These are phyloP conservation scores for Petrocephalus sullivani DNA, from an alignment of 2,797 vertebrate species.

Conservation along the genomic window DNA sequence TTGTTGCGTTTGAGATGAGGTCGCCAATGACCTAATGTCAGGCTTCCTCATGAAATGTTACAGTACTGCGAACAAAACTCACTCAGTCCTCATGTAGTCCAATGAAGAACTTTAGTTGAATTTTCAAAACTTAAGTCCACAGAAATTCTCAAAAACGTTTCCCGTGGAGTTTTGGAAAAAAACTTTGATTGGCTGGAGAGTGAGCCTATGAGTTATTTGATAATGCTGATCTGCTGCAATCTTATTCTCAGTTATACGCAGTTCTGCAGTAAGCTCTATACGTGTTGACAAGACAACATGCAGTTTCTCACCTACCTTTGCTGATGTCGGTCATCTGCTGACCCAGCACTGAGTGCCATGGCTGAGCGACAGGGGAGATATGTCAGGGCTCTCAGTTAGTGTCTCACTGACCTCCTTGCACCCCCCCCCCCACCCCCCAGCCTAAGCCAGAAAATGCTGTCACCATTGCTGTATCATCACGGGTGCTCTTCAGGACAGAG, in stretches of 20 bases:
- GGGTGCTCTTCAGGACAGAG: constrained; percentile 90
- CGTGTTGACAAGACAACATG: neutral
- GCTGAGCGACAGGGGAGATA: neutral
- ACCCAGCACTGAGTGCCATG: neutral
- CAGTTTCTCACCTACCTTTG: neutral
- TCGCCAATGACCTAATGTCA: neutral
- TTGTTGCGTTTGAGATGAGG: neutral
- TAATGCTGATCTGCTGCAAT: neutral
- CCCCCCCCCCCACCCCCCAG: constrained; percentile 48
- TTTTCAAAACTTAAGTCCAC: neutral
- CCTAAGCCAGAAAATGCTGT: constrained; percentile 90
- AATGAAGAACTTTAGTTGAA: neutral
- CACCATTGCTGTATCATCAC: constrained; percentile 86
- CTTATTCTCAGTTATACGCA: neutral
- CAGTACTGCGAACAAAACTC: neutral
- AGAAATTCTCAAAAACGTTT: neutral
- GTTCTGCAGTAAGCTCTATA: neutral
- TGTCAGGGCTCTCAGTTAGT: neutral
- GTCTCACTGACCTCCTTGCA: neutral
- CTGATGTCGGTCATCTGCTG: neutral
- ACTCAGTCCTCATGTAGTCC: neutral
- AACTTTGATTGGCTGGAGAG: neutral
- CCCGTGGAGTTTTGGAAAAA: neutral
- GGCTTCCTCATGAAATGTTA: neutral
- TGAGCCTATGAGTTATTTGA: neutral